phyloP scores from a whole-genome alignment of 2,888 invertebrate genomes.

The Chrysolina haemoptera region DNA sequence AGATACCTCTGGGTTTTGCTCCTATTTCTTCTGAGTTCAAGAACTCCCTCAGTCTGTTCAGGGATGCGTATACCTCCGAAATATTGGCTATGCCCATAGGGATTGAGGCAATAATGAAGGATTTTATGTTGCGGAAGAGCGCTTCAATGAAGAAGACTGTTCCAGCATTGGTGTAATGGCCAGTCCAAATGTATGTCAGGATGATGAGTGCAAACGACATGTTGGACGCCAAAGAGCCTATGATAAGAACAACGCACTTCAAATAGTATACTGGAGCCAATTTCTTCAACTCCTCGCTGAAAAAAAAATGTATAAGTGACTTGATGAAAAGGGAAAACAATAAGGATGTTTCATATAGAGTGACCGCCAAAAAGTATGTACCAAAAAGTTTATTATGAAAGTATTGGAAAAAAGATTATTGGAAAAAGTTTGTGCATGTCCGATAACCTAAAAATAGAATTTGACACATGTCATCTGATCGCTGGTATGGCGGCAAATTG shows the following conservation, averaged over 20 bases:
- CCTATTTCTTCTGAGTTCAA: constrained; percentile 45
- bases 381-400: too few species aligned
- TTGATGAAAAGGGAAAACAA: too few species aligned
- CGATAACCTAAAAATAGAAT: too few species aligned
- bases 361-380: too few species aligned
- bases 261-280: constrained; percentile 64
- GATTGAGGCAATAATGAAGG: constrained; percentile 57
- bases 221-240: constrained; percentile 59
- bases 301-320: not conserved
- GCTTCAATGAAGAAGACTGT: constrained; percentile 52
- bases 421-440: too few species aligned
- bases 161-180: constrained; percentile 55
- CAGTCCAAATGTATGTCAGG: constrained; percentile 57
- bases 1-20: not conserved
- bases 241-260: constrained; percentile 60
- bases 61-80: constrained; percentile 57
- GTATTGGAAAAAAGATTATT: too few species aligned
- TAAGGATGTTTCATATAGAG: too few species aligned
- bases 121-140: constrained; percentile 52
- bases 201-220: constrained; percentile 57
- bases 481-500: too few species aligned
- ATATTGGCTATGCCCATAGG: constrained; percentile 57
- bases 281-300: constrained; percentile 79
- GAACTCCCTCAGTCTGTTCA: constrained; percentile 52
- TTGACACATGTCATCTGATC: too few species aligned